phyloP scores from a whole-genome alignment of 2,888 invertebrate genomes.

The Catocala fraxini region DNA sequence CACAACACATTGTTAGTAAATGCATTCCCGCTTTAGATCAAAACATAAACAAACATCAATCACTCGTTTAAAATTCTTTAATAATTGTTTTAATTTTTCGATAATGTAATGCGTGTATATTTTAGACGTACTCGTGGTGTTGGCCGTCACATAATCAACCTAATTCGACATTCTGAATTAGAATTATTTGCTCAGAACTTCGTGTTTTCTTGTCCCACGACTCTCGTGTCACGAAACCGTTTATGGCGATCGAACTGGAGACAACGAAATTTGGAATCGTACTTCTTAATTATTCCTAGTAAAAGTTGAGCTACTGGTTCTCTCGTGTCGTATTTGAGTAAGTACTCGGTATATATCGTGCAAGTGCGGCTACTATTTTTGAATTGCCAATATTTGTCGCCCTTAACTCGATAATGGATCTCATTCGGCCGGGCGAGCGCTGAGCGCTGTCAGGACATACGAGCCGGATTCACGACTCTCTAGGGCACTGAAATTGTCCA shows the following conservation, averaged over 20 bases:
- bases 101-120: slow-evolving; percentile 12
- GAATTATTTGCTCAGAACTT: background rate
- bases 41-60: slow-evolving; percentile 44
- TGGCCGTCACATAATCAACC: slow-evolving; percentile 5
- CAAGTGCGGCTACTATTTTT: slow-evolving; percentile 37
- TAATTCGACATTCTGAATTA: slow-evolving; percentile 5
- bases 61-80: slow-evolving; percentile 19
- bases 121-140: slow-evolving; percentile 23
- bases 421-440: slow-evolving; percentile 30
- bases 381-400: slow-evolving; percentile 50
- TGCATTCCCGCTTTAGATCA: slow-evolving; percentile 15
- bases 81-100: slow-evolving; percentile 18
- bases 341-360: slow-evolving; percentile 14
- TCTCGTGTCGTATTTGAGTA: slow-evolving; percentile 1
- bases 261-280: background rate
- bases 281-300: background rate
- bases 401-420: slow-evolving; percentile 48
- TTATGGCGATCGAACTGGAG: slow-evolving; percentile 3
- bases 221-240: background rate
- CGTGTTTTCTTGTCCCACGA: background rate
- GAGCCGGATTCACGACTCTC: slow-evolving; percentile 25
- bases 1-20: slow-evolving; percentile 7
- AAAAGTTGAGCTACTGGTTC: slow-evolving; percentile 7
- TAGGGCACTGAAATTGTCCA: slow-evolving; percentile 17
- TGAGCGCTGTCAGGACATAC: slow-evolving; percentile 22